Evolutionary conservation across 2,888 invertebrate species (phyloP).

Genomic region (Dynastes grantii): DNA sequence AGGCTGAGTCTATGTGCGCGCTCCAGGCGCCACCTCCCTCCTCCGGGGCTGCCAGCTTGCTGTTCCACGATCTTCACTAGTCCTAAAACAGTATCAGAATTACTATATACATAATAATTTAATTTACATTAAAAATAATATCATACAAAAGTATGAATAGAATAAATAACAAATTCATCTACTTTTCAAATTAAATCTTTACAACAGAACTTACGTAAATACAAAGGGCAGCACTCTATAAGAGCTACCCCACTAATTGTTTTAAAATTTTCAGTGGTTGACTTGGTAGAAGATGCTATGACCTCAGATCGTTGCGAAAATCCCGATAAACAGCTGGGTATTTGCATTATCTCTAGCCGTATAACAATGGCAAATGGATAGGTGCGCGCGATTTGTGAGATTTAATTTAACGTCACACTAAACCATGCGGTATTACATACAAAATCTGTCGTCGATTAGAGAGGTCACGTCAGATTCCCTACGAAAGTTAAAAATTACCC

Average conservation of each 20-base stretch:
- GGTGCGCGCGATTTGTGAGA: slow-evolving; percentile 41
- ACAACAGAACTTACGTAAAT: slow-evolving; percentile 25
- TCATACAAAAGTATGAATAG: neutral
- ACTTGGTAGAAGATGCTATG: slow-evolving; percentile 13
- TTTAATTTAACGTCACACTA: slow-evolving; percentile 33
- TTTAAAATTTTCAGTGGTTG: slow-evolving; percentile 22
- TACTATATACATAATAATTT: neutral
- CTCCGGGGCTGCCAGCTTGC: slow-evolving; percentile 88
- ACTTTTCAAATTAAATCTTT: neutral
- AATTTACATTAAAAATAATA: neutral
- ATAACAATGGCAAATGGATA: slow-evolving; percentile 24
- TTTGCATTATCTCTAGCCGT: slow-evolving; percentile 45
- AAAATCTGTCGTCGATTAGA: slow-evolving; percentile 20
- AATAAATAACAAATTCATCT: neutral
- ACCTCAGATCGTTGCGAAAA: slow-evolving; percentile 35
- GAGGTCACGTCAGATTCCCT: slow-evolving; percentile 11
- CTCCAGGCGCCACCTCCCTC: slow-evolving; percentile 82
- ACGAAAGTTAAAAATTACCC: slow-evolving; percentile 18
- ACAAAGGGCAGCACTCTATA: slow-evolving; percentile 28
- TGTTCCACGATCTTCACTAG: slow-evolving; percentile 66
- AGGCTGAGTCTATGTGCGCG: slow-evolving; percentile 65
- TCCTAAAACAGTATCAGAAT: slow-evolving; percentile 62
- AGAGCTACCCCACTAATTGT: slow-evolving; percentile 12
- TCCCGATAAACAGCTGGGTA: slow-evolving; percentile 36
- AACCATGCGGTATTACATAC: slow-evolving; percentile 7